Conservation (phyloP, 2,888 invertebrate genomes). For the Scelioninae gen. 1 region DNA sequence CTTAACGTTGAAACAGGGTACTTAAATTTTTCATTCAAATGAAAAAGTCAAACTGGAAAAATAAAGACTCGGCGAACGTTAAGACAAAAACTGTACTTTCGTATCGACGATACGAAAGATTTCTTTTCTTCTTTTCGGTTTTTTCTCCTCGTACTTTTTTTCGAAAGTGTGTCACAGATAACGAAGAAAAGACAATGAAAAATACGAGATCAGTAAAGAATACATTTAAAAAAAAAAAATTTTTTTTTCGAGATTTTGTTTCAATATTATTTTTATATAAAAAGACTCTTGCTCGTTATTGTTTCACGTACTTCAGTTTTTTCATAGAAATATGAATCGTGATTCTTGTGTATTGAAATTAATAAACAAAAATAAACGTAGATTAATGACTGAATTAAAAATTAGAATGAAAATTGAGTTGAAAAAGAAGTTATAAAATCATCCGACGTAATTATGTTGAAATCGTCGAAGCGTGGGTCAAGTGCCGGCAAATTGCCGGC, state of each 20-base stretch:
- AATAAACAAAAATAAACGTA: too few species aligned
- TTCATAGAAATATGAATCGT: too few species aligned
- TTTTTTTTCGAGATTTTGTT: not conserved
- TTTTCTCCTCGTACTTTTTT: slow-evolving; percentile 7
- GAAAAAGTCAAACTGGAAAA: slow-evolving; percentile 26
- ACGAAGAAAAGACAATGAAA: slow-evolving; percentile 42
- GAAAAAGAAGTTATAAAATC: slow-evolving; percentile 29
- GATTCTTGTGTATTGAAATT: too few species aligned
- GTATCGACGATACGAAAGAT: slow-evolving; percentile 14
- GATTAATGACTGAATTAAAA: not conserved
- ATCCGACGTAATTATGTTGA: slow-evolving; percentile 56
- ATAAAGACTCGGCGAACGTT: slow-evolving; percentile 17
- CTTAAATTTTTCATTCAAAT: slow-evolving; percentile 45
- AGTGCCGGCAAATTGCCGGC: slow-evolving; percentile 69
- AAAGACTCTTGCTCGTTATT: too few species aligned
- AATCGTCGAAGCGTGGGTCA: slow-evolving; percentile 69
- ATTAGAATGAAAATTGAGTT: slow-evolving; percentile 5
- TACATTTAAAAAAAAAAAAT: slow-evolving; percentile 4
- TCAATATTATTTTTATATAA: not conserved
- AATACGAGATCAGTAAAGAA: slow-evolving; percentile 44
- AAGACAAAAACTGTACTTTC: slow-evolving; percentile 39
- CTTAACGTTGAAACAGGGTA: slow-evolving; percentile 37
- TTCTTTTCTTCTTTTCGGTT: slow-evolving; percentile 14
- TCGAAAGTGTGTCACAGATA: slow-evolving; percentile 37
- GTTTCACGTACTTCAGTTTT: too few species aligned